phyloP scores from a whole-genome alignment of 2,888 invertebrate genomes.

The Troides oblongomaculatus region DNA sequence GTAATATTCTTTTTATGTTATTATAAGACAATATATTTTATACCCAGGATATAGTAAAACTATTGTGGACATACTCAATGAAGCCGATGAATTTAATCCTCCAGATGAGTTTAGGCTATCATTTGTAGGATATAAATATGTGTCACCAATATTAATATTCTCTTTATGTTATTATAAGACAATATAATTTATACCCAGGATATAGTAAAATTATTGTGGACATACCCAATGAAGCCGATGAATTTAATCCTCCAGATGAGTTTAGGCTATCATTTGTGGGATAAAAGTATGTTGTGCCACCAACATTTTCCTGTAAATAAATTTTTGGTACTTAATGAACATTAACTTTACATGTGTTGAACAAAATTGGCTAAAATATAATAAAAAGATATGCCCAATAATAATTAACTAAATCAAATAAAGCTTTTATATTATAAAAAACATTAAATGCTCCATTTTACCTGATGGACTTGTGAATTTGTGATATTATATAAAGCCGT shows the following conservation, averaged over 20 bases:
- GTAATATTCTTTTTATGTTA: too few species aligned
- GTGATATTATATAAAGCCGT: conserved; percentile 44
- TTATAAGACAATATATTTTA: too few species aligned
- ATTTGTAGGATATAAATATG: conserved; percentile 92
- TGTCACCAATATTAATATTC: conserved; percentile 84
- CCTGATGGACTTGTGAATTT: conserved; percentile 69
- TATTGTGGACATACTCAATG: conserved; percentile 51
- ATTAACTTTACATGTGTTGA: neutral
- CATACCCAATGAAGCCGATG: conserved; percentile 64
- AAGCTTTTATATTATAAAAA: neutral
- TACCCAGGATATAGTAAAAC: neutral
- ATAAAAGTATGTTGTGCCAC: conserved; percentile 97
- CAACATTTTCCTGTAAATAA: conserved; percentile 89
- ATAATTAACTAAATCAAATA: neutral
- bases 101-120: conserved; percentile 72
- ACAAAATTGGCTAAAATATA: neutral
- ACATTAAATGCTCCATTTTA: conserved; percentile 34
- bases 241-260: conserved; percentile 59
- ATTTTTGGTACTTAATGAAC: neutral
- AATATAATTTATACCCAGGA: neutral
- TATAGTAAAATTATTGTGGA: neutral
- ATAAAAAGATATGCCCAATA: neutral
- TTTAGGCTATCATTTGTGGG: conserved; percentile 80
- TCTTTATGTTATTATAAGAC: too few species aligned
- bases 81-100: conserved; percentile 57